Conservation (phyloP, 2,888 invertebrate species). For the Trachelus iudaicus region DNA sequence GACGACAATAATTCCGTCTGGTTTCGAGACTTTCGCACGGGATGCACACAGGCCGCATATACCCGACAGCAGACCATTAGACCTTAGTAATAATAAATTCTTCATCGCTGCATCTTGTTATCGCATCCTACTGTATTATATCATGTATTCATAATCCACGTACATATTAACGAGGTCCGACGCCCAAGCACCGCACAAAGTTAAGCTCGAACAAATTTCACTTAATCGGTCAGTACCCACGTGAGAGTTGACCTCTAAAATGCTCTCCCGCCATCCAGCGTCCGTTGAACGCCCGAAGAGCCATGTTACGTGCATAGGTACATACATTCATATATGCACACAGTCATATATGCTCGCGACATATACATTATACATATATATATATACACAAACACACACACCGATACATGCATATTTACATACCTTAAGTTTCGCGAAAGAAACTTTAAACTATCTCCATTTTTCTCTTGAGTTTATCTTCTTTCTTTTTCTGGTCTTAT, state of each 20-base stretch:
- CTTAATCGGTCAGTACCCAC: neutral
- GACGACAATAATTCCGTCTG: slow-evolving; percentile 47
- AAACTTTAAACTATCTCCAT: neutral
- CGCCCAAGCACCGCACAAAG: slow-evolving; percentile 38
- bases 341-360: neutral
- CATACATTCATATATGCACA: neutral
- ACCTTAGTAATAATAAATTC: slow-evolving; percentile 24
- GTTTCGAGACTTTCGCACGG: slow-evolving; percentile 24
- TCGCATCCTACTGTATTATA: slow-evolving; percentile 24
- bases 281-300: neutral
- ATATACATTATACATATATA: neutral
- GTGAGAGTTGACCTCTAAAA: neutral
- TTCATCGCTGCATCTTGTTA: slow-evolving; percentile 18
- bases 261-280: neutral
- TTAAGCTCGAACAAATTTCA: slow-evolving; percentile 8
- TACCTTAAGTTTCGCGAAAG: neutral
- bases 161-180: slow-evolving; percentile 27
- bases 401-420: neutral
- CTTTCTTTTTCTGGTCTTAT: neutral
- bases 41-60: neutral
- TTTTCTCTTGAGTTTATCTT: neutral
- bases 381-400: neutral
- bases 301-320: neutral
- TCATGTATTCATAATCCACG: slow-evolving; percentile 32
- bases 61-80: slow-evolving; percentile 9